Conservation (phyloP, 2,888 invertebrate species). For the Carabus problematicus region DNA sequence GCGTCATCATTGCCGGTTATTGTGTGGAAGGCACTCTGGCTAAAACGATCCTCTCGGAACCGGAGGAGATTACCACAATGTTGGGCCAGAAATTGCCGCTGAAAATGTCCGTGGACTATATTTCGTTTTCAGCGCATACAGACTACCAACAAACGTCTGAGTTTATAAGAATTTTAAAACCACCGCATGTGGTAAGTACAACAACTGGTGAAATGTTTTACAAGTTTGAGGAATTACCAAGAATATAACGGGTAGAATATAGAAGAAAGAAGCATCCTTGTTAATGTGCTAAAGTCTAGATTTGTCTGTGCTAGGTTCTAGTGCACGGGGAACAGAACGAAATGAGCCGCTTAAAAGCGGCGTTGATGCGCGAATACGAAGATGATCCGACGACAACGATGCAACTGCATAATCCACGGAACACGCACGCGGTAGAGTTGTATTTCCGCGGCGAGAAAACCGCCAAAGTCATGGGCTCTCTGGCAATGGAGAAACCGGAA, state of each 20-base stretch:
- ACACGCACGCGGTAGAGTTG: conserved; percentile 91
- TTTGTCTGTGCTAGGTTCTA: conserved; percentile 67
- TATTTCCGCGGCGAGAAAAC: conserved; percentile 98
- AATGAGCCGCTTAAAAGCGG: conserved; percentile 95
- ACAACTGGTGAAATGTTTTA: neutral
- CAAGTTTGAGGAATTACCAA: conserved; percentile 12
- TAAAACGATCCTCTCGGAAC: conserved; percentile 94
- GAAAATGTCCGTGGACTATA: conserved; percentile 98
- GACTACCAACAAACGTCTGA: conserved; percentile 98
- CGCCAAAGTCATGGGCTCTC: conserved; percentile 95
- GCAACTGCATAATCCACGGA: conserved; percentile 93
- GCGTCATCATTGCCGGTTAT: conserved; percentile 97
- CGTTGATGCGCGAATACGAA: conserved; percentile 92
- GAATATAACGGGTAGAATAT: no score
- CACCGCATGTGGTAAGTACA: conserved; percentile 86
- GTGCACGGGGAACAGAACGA: conserved; percentile 99
- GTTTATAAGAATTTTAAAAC: conserved; percentile 92
- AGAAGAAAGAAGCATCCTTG: no score
- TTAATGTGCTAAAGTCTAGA: no score
- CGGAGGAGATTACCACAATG: conserved; percentile 96
- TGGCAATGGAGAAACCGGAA: conserved; percentile 84
- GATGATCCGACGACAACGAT: conserved; percentile 82
- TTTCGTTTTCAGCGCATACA: conserved; percentile 99
- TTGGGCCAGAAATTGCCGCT: conserved; percentile 94
- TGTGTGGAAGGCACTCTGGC: conserved; percentile 91